Conservation (phyloP, 64 coral and sea anemone species). For the Platygyra sinensis region DNA sequence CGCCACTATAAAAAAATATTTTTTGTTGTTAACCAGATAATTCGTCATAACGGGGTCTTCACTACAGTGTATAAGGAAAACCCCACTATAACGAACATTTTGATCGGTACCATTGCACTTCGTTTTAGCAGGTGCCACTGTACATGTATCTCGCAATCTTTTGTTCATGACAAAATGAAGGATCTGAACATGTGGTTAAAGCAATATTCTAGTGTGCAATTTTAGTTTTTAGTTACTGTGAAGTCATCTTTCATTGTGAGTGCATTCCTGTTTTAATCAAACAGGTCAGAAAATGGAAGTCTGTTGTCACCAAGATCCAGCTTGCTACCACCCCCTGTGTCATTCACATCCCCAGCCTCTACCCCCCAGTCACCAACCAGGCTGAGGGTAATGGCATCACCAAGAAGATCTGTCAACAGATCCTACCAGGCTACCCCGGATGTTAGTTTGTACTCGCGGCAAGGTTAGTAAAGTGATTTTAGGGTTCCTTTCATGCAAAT, state of each 20-base stretch:
- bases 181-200: no score
- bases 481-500: background rate
- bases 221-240: background rate
- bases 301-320: conserved; percentile 54
- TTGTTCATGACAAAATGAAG: no score
- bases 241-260: background rate
- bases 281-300: conserved; percentile 37
- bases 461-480: conserved; percentile 17
- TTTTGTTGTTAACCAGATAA: no score
- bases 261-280: background rate
- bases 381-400: conserved; percentile 40
- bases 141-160: no score
- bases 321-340: background rate
- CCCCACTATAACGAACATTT: no score
- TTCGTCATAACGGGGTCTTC: no score
- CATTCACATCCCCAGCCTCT: conserved; percentile 32
- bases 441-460: conserved; percentile 25
- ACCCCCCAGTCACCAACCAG: conserved; percentile 26
- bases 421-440: background rate
- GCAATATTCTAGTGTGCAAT: no score
- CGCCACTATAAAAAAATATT: no score
- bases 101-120: no score
- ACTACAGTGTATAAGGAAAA: no score
- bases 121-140: no score
- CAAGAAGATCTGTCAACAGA: background rate